Conservation (phyloP, 1,140 invertebrate genomes). For the Drosophila oshimai region DNA sequence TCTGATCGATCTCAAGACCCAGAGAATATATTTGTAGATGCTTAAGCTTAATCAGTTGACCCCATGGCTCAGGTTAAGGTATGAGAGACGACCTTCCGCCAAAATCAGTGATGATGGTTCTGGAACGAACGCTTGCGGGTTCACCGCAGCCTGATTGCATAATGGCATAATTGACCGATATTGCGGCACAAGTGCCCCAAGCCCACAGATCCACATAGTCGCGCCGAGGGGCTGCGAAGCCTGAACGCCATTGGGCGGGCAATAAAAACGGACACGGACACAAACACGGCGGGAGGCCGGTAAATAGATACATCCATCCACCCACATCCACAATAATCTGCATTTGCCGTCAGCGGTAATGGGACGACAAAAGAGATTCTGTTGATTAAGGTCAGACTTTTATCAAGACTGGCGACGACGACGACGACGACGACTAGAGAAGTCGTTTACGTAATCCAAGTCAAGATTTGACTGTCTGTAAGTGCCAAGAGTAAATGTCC, state of each 20-base stretch:
- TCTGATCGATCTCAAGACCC: too few relatives aligned
- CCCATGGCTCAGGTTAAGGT: background rate
- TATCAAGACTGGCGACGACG: conserved; percentile 14
- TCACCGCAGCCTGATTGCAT: conserved; percentile 63
- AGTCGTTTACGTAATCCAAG: conserved; percentile 44
- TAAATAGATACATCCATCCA: conserved; percentile 18
- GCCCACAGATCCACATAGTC: conserved; percentile 10
- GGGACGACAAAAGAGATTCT: conserved; percentile 43
- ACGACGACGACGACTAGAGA: background rate
- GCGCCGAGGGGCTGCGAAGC: background rate
- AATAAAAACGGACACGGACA: conserved; percentile 39
- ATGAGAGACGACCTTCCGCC: conserved; percentile 21
- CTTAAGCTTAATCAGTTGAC: too few relatives aligned
- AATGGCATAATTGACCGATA: conserved; percentile 76
- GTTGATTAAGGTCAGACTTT: conserved; percentile 37
- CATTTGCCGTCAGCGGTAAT: conserved; percentile 23
- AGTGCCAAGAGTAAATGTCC: too few relatives aligned
- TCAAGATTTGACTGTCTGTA: too few relatives aligned
- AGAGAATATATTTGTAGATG: too few relatives aligned
- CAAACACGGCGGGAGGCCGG: conserved; percentile 17
- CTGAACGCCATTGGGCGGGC: conserved; percentile 31
- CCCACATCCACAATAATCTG: conserved; percentile 34
- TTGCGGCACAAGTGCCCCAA: conserved; percentile 43
- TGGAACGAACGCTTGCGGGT: conserved; percentile 17
- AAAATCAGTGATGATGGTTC: conserved; percentile 14